Base-by-base conservation (phyloP, 2,113 vertebrate genomes). In the Sander vitreus region DNA sequence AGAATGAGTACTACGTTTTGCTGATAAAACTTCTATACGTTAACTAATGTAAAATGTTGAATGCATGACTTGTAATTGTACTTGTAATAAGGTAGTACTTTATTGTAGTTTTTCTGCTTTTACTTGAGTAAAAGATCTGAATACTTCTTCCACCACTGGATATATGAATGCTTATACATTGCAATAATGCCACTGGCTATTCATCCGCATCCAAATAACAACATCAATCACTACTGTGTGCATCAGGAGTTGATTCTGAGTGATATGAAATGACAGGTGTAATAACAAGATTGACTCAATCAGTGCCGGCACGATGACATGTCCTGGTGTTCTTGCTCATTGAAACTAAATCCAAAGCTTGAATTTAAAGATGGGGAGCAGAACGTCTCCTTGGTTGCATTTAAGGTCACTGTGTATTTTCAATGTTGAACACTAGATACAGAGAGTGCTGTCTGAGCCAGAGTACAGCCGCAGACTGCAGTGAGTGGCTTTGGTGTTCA, bases 261-360 rank as follows among this genome's bases (percentile, higher is more conserved):
- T 77, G 78, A 90, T 80, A 54, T 39, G 80, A 86, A 87, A 86
- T 81, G 89, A 89, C 90, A 81, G 83, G 68, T 90, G 85, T 70
- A 86, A 77, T 85, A 89, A 88, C 74, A 70, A 81, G 73, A 89
- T 89, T 77, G 81, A 85, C 78, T 57, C 70, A 80, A 84, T 76
- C 80, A 57, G 80, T 51, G 68, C 57, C 33, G 27, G 55, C 48
- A 4, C 19, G 63, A 50, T 82, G 80, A 72, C 73, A 81, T 13
- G 19, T 82, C 60, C 30, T 5, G 18, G 62, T 81, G 69, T 76
- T 78, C 48, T 39, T 66, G 58, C 70, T 74, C 39, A 59, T 78
- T 51, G 25, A 68, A 59, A 33, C 43, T 53, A 63, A 80, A 83
- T 39, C 11, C 48, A 55, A 45, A 80, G 81, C 54, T 55, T 21